A percentile compares a stretch with the other conserved stretches of the same genome.
These are phyloP conservation scores for Acipenser oxyrinchus DNA, from an alignment of 2,797 vertebrate genomes.

Conservation along the genomic window DNA sequence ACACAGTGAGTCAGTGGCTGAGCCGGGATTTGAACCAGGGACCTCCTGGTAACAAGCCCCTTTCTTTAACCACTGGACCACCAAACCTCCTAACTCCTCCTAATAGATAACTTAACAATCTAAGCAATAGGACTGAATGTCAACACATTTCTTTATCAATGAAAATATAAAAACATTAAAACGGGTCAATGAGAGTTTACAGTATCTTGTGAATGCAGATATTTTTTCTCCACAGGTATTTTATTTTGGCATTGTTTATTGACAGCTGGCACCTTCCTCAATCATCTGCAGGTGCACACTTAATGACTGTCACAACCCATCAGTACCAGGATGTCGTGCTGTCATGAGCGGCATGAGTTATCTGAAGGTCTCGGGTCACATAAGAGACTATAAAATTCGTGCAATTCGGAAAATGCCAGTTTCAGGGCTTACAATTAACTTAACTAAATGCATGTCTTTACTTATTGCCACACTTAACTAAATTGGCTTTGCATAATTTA, in stretches of 20 bases:
- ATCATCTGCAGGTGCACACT: conserved; percentile 15
- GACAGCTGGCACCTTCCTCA: conserved; percentile 15
- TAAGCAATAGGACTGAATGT: too few species aligned
- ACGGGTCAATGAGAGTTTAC: too few species aligned
- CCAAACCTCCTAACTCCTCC: too few species aligned
- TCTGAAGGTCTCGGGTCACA: conserved; percentile 3
- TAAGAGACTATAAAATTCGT: neutral
- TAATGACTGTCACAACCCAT: conserved; percentile 9
- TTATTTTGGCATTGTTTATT: neutral
- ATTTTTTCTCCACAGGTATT: conserved; percentile 7
- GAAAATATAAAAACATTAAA: too few species aligned
- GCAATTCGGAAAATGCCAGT: conserved; percentile 8
- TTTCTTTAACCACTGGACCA: too few species aligned
- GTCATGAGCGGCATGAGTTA: conserved; percentile 17
- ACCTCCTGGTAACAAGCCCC: too few species aligned
- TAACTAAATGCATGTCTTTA: neutral
- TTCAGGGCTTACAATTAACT: conserved; percentile 7
- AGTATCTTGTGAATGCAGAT: too few species aligned
- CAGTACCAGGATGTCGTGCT: neutral
- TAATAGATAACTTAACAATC: too few species aligned
- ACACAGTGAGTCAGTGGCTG: too few species aligned
- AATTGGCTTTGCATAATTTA: conserved; percentile 12
- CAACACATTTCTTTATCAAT: too few species aligned
- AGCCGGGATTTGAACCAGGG: too few species aligned
- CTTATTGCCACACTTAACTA: conserved; percentile 11